Evolutionary conservation across 2,888 invertebrate genomes (phyloP).

Genomic region (Lomographa bimaculata): DNA sequence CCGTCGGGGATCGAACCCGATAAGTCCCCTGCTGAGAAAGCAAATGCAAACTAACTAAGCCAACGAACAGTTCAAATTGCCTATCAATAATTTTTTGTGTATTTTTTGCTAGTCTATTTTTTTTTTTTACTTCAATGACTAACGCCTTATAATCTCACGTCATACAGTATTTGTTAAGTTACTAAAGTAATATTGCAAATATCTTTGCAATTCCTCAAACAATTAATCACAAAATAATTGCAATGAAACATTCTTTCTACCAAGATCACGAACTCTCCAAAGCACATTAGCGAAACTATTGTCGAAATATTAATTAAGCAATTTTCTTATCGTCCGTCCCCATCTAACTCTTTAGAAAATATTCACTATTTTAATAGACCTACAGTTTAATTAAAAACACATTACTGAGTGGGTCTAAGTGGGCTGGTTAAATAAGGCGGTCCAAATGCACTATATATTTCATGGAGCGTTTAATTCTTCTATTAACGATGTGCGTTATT

Average conservation of each 20-base stretch:
- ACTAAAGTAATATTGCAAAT: too few species aligned
- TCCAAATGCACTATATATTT: conserved; percentile 36
- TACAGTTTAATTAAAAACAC: conserved; percentile 17
- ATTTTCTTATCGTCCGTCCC: conserved; percentile 60
- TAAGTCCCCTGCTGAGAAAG: too few species aligned
- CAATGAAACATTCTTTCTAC: conserved; percentile 11
- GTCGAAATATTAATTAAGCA: conserved; percentile 71
- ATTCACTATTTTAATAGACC: conserved; percentile 41
- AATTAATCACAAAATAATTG: conserved; percentile 3
- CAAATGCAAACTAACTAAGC: too few species aligned
- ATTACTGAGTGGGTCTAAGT: conserved; percentile 33
- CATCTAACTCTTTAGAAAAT: conserved; percentile 46
- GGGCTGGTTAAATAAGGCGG: conserved; percentile 29
- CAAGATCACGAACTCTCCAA: conserved; percentile 23
- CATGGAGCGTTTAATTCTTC: conserved; percentile 44
- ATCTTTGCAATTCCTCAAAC: neutral
- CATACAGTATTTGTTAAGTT: too few species aligned
- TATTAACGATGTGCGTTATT: conserved; percentile 22
- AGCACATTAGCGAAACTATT: conserved; percentile 54
- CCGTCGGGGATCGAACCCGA: too few species aligned
- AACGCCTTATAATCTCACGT: too few species aligned
- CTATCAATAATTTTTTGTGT: too few species aligned
- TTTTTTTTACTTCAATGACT: too few species aligned
- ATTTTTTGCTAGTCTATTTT: too few species aligned
- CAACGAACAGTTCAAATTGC: too few species aligned